Percentiles rank a stretch among this genome's conserved stretches.
These are phyloP conservation scores for Brachionus koreanus DNA, from an alignment of 1,140 invertebrate species.

Conservation along the genomic window DNA sequence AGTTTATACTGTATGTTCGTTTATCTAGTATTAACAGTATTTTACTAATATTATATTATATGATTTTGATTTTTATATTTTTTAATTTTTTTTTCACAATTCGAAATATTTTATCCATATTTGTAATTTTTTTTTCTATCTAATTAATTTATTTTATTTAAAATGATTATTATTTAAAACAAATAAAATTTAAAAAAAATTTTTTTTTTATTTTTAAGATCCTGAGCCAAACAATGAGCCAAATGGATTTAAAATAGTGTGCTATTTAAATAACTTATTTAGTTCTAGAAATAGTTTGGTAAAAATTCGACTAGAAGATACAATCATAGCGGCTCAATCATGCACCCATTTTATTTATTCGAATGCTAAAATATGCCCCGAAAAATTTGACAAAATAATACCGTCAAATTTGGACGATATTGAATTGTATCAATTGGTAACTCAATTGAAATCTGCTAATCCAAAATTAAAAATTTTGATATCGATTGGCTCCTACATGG, in stretches of 20 bases:
- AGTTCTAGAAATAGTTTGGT: not conserved
- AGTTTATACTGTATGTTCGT: slow-evolving; percentile 1
- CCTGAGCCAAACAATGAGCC: not conserved
- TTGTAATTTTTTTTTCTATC: not conserved
- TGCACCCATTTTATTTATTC: slow-evolving; percentile 33
- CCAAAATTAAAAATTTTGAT: not conserved
- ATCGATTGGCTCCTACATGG: not conserved
- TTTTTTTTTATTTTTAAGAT: not conserved
- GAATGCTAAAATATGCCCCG: not conserved
- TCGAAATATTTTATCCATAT: not conserved
- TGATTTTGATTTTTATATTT: slow-evolving; percentile 1
- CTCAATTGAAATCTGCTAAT: not conserved
- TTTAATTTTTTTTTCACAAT: slow-evolving; percentile 18
- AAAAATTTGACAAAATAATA: not conserved
- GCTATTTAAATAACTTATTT: slow-evolving; percentile 13
- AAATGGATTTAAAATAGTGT: not conserved
- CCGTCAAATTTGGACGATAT: not conserved
- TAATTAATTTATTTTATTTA: not conserved
- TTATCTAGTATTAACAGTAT: not conserved
- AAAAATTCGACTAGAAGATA: not conserved
- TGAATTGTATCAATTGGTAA: not conserved
- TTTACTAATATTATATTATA: not conserved
- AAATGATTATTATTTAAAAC: not conserved
- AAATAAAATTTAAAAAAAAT: not conserved
- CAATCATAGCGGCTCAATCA: not conserved